Evolutionary conservation across 2,113 vertebrate genomes (phyloP).

Genomic region (Epinephelus lanceolatus): DNA sequence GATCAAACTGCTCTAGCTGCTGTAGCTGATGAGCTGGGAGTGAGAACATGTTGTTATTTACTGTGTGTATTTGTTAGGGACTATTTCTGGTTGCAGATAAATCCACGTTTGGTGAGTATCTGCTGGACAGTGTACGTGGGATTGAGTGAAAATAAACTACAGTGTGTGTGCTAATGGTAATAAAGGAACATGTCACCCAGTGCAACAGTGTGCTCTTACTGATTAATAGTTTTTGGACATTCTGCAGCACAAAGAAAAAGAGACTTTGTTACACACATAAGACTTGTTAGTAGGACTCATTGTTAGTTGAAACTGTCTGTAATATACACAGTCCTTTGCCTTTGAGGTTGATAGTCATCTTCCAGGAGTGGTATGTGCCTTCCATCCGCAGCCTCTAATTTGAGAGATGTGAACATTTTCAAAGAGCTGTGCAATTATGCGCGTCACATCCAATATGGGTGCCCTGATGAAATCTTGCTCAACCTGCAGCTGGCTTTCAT

Average conservation of each 20-base stretch:
- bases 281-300: not conserved
- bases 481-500: conserved; percentile 20
- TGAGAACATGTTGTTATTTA: too few relatives aligned
- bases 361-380: conserved; percentile 11
- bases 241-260: not conserved
- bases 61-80: not conserved
- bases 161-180: not conserved
- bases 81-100: not conserved
- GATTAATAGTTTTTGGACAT: not conserved
- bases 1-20: too few relatives aligned
- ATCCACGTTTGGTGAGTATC: not conserved
- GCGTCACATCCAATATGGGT: not conserved
- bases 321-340: not conserved
- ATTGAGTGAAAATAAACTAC: not conserved
- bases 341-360: conserved; percentile 20
- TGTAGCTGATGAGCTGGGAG: too few relatives aligned
- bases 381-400: conserved; percentile 51
- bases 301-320: not conserved
- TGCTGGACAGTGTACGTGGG: not conserved
- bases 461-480: conserved; percentile 11
- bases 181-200: not conserved
- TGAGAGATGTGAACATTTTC: conserved; percentile 25
- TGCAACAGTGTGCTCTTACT: not conserved
- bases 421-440: not conserved
- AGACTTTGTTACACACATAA: not conserved